Base-by-base conservation (phyloP, 2,797 vertebrate species). In the Iguana delicatissima region DNA sequence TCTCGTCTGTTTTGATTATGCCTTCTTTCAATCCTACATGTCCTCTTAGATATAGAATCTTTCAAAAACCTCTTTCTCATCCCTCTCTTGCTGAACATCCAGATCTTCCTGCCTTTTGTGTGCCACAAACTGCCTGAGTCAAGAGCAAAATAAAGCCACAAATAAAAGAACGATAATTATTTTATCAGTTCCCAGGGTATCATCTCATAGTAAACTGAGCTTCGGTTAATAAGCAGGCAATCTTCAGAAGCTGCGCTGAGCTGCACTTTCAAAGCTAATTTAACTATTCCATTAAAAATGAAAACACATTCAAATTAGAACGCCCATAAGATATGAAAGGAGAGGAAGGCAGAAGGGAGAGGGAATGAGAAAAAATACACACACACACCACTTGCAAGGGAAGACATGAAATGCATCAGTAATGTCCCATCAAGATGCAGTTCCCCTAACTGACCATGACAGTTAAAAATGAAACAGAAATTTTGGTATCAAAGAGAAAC, bases 381-480 rank as follows among this genome's bases (percentile, higher is more conserved):
- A 50, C 16, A 81, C 55, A 38, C 55, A 90, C 38, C 55, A 38
- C 55, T 87, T 88, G 85, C 86, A 91, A 95, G 76, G 94, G 90
- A 88, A 84, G 87, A 92, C 89, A 93, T 91, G 93, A 95, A 95
- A 95, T 91, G 93, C 92, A 96, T 97, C 92, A 81, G 90, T 95
- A 93, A 97, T 96, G 96, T 95, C 88, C 94, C 95, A 91, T 96
- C 96, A 96, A 93, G 85, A 94, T 93, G 84, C 84, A 81, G 69
- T 93, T 96, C 92, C 96, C 95, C 95, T 98, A 98, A 98, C 96
- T 96, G 96, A 92, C 96, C 97, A 94, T 96, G 97, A 98, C 97
- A 98, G 96, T 96, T 96, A 96, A 97, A 98, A 98, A 98, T 98
- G 98, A 98, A 98, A 98, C 97, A 98, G 96, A 98, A 98, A 98